phyloP scores from a whole-genome alignment of 2,797 vertebrate genomes.

The Rousettus madagascariensis region DNA sequence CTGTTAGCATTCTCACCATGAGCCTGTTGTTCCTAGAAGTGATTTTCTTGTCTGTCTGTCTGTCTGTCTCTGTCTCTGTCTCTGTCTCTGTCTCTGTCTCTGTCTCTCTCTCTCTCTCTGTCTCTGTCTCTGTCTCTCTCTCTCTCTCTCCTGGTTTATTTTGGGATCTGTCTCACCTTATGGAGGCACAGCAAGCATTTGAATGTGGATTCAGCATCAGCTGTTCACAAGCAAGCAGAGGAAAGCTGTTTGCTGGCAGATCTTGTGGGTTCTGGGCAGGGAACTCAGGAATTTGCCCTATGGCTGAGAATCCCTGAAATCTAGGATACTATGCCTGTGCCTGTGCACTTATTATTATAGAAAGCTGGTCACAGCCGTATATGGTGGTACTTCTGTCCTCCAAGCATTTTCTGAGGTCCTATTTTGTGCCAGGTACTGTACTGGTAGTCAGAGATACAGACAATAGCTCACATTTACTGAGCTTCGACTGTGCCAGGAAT shows the following conservation, averaged over 20 bases:
- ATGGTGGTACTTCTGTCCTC: neutral
- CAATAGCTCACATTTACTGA: constrained; percentile 46
- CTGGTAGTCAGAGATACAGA: neutral
- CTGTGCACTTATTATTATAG: constrained; percentile 32
- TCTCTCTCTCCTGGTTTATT: constrained; percentile 72
- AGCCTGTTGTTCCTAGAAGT: constrained; percentile 74
- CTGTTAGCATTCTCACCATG: constrained; percentile 52
- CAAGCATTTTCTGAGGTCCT: constrained; percentile 46
- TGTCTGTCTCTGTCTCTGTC: too few species aligned
- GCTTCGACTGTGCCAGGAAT: neutral
- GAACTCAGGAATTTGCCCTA: constrained; percentile 58
- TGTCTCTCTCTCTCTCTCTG: too few species aligned
- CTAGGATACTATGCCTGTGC: constrained; percentile 23
- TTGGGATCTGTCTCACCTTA: constrained; percentile 76
- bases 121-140: neutral
- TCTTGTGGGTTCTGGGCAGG: constrained; percentile 41
- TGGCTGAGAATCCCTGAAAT: constrained; percentile 10
- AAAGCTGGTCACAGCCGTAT: neutral
- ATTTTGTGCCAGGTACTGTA: constrained; percentile 43
- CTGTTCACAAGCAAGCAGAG: constrained; percentile 70
- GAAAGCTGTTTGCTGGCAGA: constrained; percentile 69
- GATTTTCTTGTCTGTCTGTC: constrained; percentile 58
- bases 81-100: too few species aligned
- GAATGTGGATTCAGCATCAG: constrained; percentile 67
- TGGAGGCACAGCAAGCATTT: constrained; percentile 68